A percentile compares a stretch with the other conserved stretches of the same genome.
phyloP scores from a whole-genome alignment of 1,140 invertebrate species.

The Vanessa tameamea region DNA sequence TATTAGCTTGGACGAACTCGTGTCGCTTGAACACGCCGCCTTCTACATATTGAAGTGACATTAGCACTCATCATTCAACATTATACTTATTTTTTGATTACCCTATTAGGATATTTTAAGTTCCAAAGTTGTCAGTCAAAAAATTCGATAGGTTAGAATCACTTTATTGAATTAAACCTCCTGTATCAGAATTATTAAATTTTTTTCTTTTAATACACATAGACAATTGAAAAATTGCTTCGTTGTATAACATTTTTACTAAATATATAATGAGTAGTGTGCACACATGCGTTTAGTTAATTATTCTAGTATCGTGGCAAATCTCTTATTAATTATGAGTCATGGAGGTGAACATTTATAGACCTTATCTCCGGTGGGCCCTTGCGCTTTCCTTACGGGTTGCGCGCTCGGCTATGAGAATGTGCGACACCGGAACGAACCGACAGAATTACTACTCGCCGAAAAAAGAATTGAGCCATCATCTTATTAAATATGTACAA shows the following conservation, averaged over 20 bases:
- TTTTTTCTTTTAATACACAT: not conserved
- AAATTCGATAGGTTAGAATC: not conserved
- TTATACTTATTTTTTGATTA: too few relatives aligned
- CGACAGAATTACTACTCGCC: conserved; percentile 27
- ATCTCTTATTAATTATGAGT: conserved; percentile 67
- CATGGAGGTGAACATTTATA: conserved; percentile 63
- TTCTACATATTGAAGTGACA: conserved; percentile 36
- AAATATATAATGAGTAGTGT: conserved; percentile 1
- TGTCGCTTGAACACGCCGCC: conserved; percentile 29
- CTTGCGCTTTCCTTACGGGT: conserved; percentile 48
- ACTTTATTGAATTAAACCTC: not conserved
- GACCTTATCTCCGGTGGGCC: conserved; percentile 72
- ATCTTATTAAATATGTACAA: conserved; percentile 21
- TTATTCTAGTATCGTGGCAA: conserved; percentile 48
- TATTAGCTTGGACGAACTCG: conserved; percentile 39
- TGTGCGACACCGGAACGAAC: conserved; percentile 58
- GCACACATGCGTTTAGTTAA: conserved; percentile 56
- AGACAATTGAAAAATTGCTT: not conserved
- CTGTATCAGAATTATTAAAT: not conserved
- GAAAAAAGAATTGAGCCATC: conserved; percentile 28
- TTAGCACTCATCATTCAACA: not conserved
- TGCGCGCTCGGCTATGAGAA: conserved; percentile 17
- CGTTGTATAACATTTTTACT: not conserved
- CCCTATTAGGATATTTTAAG: too few relatives aligned
- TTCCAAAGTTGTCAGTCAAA: conserved; percentile 4